Base-by-base conservation (phyloP, 2,797 vertebrate species). In the Gadopsis bispinosus region DNA sequence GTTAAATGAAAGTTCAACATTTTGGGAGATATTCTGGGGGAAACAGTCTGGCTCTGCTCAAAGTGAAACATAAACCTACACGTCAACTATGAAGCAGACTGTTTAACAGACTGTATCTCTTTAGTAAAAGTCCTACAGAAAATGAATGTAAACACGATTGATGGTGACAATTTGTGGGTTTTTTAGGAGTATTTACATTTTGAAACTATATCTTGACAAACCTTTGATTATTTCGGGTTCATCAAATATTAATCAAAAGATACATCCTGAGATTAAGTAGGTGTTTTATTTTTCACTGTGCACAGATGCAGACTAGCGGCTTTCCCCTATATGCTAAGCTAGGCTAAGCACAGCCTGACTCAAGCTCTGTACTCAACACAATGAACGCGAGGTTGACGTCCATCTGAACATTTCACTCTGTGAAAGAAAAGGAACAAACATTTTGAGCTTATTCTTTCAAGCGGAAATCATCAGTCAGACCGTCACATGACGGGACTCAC, bases 271-370 rank as follows among this genome's bases (percentile, higher is more conserved):
- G 7, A 26, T 47, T 19, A 54, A 33, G 22, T 43, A 13, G 0
- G 31, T 35, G 7, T 12, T 33, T n/a, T 35, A 48, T 37, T 67
- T 48, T 14, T 33, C 14, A 39, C 29, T 16, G 20, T 62, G 29
- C 22, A 56, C 1, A 20, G 1, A 51, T 10, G 14, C 16, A n/a
- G 48, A 6, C 4, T 31, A 55, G 33, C 14, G 61, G 19, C 35
- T 54, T n/a, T 9, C 0, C 3, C 12, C 0, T 35, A 29, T 19
- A 54, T 0, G 55, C 17, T 48, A 56, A 62, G 29, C 47, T 31
- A 65, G 55, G 29, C 1, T 43, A 75, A 60, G 4, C 22, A 22
- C 10, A 56, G 45, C 20, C 33, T 67, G n/a, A 70, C 43, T 76
- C 9, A n/a, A 70, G 43, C 33, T 56, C 45, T 69, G 22, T 43